These are phyloP conservation scores for Xiphorhynchus elegans DNA, from an alignment of 2,113 vertebrate species.

Conservation along the genomic window DNA sequence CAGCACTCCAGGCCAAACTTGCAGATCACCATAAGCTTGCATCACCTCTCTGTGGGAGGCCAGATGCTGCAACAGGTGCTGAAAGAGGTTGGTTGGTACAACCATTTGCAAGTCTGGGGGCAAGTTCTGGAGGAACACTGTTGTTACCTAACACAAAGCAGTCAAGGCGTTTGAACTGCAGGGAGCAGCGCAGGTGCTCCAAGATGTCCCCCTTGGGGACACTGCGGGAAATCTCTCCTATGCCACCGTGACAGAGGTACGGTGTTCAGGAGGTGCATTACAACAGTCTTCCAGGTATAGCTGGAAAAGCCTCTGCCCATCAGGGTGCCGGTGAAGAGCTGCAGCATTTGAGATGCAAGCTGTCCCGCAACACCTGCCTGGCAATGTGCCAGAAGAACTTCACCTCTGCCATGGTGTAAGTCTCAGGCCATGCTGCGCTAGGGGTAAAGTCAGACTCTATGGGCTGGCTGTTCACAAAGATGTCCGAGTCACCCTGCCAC, in stretches of 20 bases:
- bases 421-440: neutral
- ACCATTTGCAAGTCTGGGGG: neutral
- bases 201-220: neutral
- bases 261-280: neutral
- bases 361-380: too few species aligned
- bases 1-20: neutral
- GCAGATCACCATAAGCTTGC: neutral
- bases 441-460: neutral
- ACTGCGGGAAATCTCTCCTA: neutral
- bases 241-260: neutral
- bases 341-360: neutral
- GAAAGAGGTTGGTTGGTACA: neutral
- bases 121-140: neutral
- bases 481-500: neutral
- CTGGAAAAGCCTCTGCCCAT: neutral
- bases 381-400: neutral
- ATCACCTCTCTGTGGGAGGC: accelerated
- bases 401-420: neutral
- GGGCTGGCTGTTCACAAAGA: neutral
- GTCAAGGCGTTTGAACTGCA: neutral
- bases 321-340: neutral
- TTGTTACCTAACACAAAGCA: neutral
- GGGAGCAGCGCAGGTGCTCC: neutral
- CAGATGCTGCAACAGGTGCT: neutral
- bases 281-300: neutral